Percentiles rank a stretch among this genome's conserved stretches.
phyloP scores from a whole-genome alignment of 2,888 invertebrate genomes.

The Orthonevra nobilis region DNA sequence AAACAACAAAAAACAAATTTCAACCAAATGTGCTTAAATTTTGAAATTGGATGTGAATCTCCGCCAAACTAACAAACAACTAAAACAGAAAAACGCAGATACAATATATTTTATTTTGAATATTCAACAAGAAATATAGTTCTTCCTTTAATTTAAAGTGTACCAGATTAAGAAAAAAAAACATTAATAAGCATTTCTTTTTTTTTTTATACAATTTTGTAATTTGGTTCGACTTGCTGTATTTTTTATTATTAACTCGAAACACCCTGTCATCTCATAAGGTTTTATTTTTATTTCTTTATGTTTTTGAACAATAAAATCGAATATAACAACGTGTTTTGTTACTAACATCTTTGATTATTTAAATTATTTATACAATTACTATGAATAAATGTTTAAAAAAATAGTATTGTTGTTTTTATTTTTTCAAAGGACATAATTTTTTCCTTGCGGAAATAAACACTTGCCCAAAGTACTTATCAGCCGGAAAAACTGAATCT shows the following conservation, averaged over 20 bases:
- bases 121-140: constrained; percentile 12
- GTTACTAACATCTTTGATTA: constrained; percentile 34
- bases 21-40: constrained; percentile 34
- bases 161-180: background rate
- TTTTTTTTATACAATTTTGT: constrained; percentile 16
- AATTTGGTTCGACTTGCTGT: constrained; percentile 10
- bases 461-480: too few species aligned
- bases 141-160: constrained; percentile 16
- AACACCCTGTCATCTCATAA: constrained; percentile 17
- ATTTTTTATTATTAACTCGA: constrained; percentile 36
- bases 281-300: constrained; percentile 15
- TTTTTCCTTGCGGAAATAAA: too few species aligned
- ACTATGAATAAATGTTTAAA: constrained; percentile 44
- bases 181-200: constrained; percentile 38
- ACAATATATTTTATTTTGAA: background rate
- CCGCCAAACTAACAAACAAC: constrained; percentile 21
- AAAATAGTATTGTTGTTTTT: too few species aligned
- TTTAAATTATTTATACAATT: constrained; percentile 53
- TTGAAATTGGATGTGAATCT: constrained; percentile 28
- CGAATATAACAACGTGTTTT: constrained; percentile 35
- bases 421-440: too few species aligned
- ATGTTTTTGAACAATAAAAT: constrained; percentile 17
- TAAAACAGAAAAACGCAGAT: background rate
- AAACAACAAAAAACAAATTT: too few species aligned
- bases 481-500: too few species aligned